A percentile compares a stretch with the other conserved stretches of the same genome.
These are phyloP conservation scores for Uria lomvia DNA, from an alignment of 2,113 vertebrate genomes.

Conservation along the genomic window DNA sequence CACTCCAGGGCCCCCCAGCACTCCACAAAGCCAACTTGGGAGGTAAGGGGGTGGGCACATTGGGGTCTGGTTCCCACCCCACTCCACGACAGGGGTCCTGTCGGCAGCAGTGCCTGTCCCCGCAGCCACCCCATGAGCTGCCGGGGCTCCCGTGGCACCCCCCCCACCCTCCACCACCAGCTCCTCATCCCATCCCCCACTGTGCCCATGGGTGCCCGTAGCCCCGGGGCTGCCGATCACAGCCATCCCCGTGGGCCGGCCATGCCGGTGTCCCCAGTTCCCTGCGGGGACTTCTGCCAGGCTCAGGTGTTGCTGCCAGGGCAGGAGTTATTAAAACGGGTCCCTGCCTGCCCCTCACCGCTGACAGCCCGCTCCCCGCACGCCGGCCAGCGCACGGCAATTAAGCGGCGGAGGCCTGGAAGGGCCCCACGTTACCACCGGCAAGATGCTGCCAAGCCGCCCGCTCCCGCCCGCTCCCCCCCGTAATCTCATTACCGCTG, in stretches of 20 bases:
- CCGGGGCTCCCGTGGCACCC: background rate
- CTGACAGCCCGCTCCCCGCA: background rate
- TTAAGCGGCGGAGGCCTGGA: background rate
- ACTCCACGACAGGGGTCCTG: fast-evolving
- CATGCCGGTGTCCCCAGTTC: background rate
- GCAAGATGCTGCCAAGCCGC: slow-evolving; percentile 2
- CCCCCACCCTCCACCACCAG: background rate
- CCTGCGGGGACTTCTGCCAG: background rate
- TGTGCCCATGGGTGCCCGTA: fast-evolving
- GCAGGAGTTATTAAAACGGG: background rate
- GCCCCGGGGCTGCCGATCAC: background rate
- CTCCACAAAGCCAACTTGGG: background rate
- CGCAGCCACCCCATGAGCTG: background rate
- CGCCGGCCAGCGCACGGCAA: background rate
- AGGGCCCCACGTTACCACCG: slow-evolving; percentile 40
- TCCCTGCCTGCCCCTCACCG: background rate
- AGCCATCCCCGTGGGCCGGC: fast-evolving
- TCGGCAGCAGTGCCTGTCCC: background rate
- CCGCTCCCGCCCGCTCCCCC: slow-evolving; percentile 18
- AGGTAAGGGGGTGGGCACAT: background rate
- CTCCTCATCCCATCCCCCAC: background rate
- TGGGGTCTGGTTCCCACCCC: fast-evolving
- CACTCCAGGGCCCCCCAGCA: fast-evolving
- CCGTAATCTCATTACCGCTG: slow-evolving; percentile 34
- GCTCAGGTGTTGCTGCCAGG: background rate